Conservation (phyloP, 2,113 vertebrate species). For the Cyphomyrus discorhynchus region DNA sequence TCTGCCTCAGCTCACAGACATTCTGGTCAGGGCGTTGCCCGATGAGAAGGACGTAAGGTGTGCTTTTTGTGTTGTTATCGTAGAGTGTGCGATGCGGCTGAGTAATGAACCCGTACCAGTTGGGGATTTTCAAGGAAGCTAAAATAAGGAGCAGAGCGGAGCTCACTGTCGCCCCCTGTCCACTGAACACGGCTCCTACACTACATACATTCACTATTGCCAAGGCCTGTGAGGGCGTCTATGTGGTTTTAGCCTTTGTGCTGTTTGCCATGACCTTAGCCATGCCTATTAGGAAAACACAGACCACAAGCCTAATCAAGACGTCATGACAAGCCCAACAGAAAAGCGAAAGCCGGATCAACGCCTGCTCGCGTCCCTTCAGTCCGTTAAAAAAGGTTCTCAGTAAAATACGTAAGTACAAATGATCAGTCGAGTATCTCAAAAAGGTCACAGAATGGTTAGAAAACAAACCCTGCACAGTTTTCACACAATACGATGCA, state of each 20-base stretch:
- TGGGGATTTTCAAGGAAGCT: not conserved
- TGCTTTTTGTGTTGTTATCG: not conserved
- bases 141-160: not conserved
- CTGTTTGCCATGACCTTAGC: not conserved
- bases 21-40: not conserved
- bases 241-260: not conserved
- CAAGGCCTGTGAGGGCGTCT: not conserved
- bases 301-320: not conserved
- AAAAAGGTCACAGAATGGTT: conserved; percentile 9
- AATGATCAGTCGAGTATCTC: not conserved
- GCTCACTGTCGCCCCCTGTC: not conserved
- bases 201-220: conserved; percentile 10
- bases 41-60: not conserved
- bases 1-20: not conserved
- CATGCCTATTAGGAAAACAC: not conserved
- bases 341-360: not conserved
- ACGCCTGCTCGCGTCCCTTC: not conserved
- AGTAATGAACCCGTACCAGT: not conserved
- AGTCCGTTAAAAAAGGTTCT: conserved; percentile 2
- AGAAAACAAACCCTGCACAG: conserved; percentile 4
- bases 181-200: not conserved
- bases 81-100: not conserved
- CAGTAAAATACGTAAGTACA: conserved; percentile 6
- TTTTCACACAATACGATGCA: not conserved
- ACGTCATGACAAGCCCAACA: not conserved